phyloP scores from a whole-genome alignment of 2,113 vertebrate genomes.

The Sula dactylatra region DNA sequence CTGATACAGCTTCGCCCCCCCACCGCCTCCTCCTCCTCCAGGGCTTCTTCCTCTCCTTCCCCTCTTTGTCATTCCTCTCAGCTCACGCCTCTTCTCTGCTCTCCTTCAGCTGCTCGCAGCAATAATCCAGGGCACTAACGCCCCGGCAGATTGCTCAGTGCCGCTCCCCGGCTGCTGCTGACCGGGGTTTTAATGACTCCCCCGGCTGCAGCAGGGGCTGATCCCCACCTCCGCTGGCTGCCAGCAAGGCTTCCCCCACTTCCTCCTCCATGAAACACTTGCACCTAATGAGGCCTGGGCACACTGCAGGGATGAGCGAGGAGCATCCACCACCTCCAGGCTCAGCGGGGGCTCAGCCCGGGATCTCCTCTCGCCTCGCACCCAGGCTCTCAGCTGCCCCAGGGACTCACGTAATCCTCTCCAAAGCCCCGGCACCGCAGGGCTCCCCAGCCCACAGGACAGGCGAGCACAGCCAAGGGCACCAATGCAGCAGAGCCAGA shows the following conservation, averaged over 20 bases:
- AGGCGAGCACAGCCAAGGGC: neutral
- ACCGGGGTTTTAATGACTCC: neutral
- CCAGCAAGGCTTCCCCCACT: neutral
- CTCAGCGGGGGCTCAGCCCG: neutral
- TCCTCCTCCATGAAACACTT: neutral
- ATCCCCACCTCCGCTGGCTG: neutral
- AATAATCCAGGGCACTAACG: slow-evolving; percentile 28
- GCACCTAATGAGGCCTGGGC: neutral
- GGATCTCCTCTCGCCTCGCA: rapidly evolving
- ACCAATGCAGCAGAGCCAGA: rapidly evolving
- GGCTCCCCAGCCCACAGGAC: rapidly evolving
- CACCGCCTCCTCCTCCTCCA: neutral
- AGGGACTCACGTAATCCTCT: rapidly evolving
- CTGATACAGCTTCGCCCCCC: neutral
- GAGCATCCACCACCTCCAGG: neutral
- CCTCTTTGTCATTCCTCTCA: slow-evolving; percentile 41
- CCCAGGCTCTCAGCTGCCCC: neutral
- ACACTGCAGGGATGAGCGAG: rapidly evolving
- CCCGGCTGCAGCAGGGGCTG: neutral
- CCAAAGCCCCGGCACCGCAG: rapidly evolving
- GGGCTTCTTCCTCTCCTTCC: neutral
- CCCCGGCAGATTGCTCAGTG: neutral
- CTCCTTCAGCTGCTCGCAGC: slow-evolving; percentile 47
- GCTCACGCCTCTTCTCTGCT: slow-evolving; percentile 22
- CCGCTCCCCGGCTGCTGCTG: neutral